Conservation (phyloP, 2,113 vertebrate genomes). For the Leucoraja erinaceus region DNA sequence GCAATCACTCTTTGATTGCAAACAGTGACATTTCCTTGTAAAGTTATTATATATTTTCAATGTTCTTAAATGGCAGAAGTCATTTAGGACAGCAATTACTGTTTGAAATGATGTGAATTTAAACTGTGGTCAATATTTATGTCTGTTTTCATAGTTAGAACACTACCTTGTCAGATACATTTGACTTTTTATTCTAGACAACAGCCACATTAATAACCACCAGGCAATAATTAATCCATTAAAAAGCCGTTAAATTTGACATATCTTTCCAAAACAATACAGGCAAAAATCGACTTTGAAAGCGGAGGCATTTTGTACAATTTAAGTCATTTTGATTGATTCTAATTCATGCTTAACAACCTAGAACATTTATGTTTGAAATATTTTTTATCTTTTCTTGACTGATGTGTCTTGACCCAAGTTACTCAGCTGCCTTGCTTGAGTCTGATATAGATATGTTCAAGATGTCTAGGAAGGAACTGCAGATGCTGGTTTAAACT, state of each 20-base stretch:
- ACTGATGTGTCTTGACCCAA: not conserved
- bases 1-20: not conserved
- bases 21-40: not conserved
- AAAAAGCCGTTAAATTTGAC: not conserved
- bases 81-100: not conserved
- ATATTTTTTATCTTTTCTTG: not conserved
- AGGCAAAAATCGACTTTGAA: not conserved
- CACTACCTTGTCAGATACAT: not conserved
- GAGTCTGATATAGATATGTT: not conserved
- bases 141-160: constrained; percentile 20
- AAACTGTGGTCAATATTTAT: constrained; percentile 2
- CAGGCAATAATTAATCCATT: not conserved
- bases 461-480: not conserved
- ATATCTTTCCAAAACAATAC: not conserved
- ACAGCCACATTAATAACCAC: not conserved
- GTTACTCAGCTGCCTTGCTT: not conserved
- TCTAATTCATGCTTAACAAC: not conserved
- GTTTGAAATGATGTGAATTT: constrained; percentile 9
- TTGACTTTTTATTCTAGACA: not conserved
- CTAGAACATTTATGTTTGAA: not conserved
- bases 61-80: not conserved
- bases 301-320: not conserved
- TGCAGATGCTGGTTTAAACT: no score
- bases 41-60: constrained; percentile 12
- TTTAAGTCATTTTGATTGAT: no score